Base-by-base conservation (phyloP, 92 coral and sea anemone genomes). In the Parazoanthus swiftii region DNA sequence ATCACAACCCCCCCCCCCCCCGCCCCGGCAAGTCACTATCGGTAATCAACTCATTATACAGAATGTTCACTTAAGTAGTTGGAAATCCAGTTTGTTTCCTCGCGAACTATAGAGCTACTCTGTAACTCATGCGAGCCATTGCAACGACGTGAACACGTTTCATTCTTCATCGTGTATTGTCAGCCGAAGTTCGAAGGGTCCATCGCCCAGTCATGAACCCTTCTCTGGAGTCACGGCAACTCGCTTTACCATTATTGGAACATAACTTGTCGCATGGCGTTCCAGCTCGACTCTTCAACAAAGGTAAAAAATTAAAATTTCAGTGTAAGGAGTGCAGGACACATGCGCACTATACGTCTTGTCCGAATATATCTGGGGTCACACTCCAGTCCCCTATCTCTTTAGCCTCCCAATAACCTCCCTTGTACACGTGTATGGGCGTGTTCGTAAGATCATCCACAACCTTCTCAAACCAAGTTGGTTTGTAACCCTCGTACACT, bases 381-480 rank as follows among this genome's bases (percentile, higher is more conserved):
- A 89, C 66, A 71, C 93, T 86, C 98, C 98, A 97, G 79, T 97
- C 99, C 9, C 88, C 86, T 79, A 93, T 95, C 86, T 95, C 99
- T 76, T 97, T 97, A 18, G 98, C 98, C 72, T 97, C 99, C 99
- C 99, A 97, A 73, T 97, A 97, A 21, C 99, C 99, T 2, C 99
- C 99, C 88, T 94, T 97, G 90, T 97, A 97, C 8, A 97, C 99
- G 88, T 95, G 98, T 82, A 97, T 86, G 39, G 93, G 89, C 25
- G 92, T 87, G 29, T 86, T 88, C 0, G 96, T 92, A 65, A 92
- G 83, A 80, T 97, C 99, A 67, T 95, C 99, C 42, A 91, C 90
- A 18, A 97, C 94, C 54, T 91, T 92, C 86, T 97, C 99, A 91
- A 97, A 97, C 99, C 99, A 97, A 20, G 88, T 90, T 2, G 99